Base-by-base conservation (phyloP, 2,797 vertebrate genomes). In the Ibycter americanus region DNA sequence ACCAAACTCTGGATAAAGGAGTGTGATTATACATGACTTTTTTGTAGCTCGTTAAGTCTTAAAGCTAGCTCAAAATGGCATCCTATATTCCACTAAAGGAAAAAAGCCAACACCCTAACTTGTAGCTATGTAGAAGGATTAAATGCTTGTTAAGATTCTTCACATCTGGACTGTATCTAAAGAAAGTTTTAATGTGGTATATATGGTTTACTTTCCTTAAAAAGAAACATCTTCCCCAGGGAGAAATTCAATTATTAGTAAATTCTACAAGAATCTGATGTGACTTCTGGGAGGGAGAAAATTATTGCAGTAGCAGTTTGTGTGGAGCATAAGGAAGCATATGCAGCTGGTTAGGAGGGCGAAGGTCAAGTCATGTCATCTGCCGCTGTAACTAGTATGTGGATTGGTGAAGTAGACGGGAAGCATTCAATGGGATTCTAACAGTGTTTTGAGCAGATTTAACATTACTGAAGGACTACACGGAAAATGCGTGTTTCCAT, bases 11-110 rank as follows among this genome's bases (percentile, higher is more conserved):
- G 19, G 4, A 26, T 66, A 32, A 13, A 12, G 34, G 25, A 36
- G 4, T 4, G 21, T 38, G 29, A 29, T 29, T n/a, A 10, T 23
- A 19, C 23, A 29, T 10, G n/a, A 54, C 11, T 0, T 16, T 58
- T 56, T 52, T 68, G 13, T 25, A 55, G 40, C 32, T 73, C 42
- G 4, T 65, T 83, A 66, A 68, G 51, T 34, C 31, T 83, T 66
- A 74, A 61, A 93, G 36, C 14, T 38, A 32, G 25, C 68, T 93
- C n/a, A 21, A 16, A 85, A 38, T 4, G 0, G 20, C 15, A 32
- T 44, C 38, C 15, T n/a, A 0, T 18, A 1, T 32, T 38, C n/a
- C n/a, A 19, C 12, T n/a, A 8, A 49, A 49, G 54, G 44, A 40
- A 38, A 42, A 62, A 27, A 2, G 1, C 31, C 47, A 49, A 38